Base-by-base conservation (phyloP, 1,140 invertebrate species). In the Drosophila truncata region DNA sequence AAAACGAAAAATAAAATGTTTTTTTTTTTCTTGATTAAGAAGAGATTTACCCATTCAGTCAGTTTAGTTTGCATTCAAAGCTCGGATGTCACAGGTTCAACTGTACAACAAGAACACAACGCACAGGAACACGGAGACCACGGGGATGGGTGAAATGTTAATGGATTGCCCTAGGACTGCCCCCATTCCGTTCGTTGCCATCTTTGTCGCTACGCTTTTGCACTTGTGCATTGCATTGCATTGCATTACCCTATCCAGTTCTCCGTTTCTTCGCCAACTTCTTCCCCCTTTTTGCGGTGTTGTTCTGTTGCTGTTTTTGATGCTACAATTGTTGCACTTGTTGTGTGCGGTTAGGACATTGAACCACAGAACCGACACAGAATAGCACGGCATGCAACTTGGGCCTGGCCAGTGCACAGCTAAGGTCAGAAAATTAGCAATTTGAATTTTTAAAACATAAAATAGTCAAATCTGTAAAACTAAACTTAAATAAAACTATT, bases 261-360 rank as follows among this genome's bases (percentile, higher is more conserved):
- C 33, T 63, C 8, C 23, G 29, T 65, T 49, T 54, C 61, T 64
- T 39, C n/a, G 37, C n/a, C 25, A 20, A 42, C 31, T 76, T 75
- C 25, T 64, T 58, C 59, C 35, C 77, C 77, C 39, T 35, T 63
- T 35, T 75, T 52, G 58, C 57, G 57, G 46, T 60, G 47, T 52
- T 60, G 41, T 52, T 67, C 33, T 65, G 55, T 69, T 27, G 59
- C 54, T 76, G 57, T 63, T 63, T 54, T 54, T 80, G 37, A 46
- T 82, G 73, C 39, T 78, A 64, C 72, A 72, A 66, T 81, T 82
- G 63, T 64, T 83, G 82, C 82, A 87, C 82, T 86, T 86, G 82
- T 86, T 86, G 82, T 78, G 74, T 81, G 82, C 80, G 78, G 71
- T 81, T 78, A 85, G 82, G 78, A 82, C 82, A 84, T 88, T 87